Base-by-base conservation (phyloP, 2,113 vertebrate genomes). In the Caracal caracal region DNA sequence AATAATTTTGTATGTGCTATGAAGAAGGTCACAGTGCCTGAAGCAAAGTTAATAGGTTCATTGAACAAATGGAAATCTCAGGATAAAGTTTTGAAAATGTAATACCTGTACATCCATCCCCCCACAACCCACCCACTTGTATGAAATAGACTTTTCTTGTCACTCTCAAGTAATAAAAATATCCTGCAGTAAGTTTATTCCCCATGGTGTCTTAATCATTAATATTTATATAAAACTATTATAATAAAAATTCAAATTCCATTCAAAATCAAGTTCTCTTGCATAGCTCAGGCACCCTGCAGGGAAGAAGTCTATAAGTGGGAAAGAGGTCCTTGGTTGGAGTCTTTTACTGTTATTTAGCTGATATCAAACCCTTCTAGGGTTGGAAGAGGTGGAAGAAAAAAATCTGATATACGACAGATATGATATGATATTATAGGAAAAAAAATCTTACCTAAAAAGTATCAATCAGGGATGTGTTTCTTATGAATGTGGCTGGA, bases 191-290 rank as follows among this genome's bases (percentile, higher is more conserved):
- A 75, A 95, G 10, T 68, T 84, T 59, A 66, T 73, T 68, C 19
- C 13, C 40, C 2, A 71, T 3, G 22, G 20, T 35, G 28, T 26
- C 3, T 92, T 89, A 73, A 92, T 87, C 19, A 88, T 88, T 83
- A 89, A 87, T 78, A 91, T 96, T 73, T 85, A 85, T 53, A 75
- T 56, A 6, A 24, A 85, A 83, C 24, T 49, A 81, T 56, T 88
- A 75, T 63, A 88, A 81, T 86, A 30, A 71, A 84, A 93, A 78
- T 56, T n/a, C 35, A 51, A 33, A 73, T 10, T 68, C 7, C 19
- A 33, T 15, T 92, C 10, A 90, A 90, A 87, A 56, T 92, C 4
- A 40, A 53, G 2, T 65, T 86, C 2, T 13, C 12, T 82, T 81
- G 20, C 47, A 68, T 8, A 43, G 4, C n/a, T 63, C 80, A 56